Evolutionary conservation across 2,888 invertebrate genomes (phyloP), one percentile per base, ranked within the genome.

Genomic region (Drosophila peninsularis): DNA sequence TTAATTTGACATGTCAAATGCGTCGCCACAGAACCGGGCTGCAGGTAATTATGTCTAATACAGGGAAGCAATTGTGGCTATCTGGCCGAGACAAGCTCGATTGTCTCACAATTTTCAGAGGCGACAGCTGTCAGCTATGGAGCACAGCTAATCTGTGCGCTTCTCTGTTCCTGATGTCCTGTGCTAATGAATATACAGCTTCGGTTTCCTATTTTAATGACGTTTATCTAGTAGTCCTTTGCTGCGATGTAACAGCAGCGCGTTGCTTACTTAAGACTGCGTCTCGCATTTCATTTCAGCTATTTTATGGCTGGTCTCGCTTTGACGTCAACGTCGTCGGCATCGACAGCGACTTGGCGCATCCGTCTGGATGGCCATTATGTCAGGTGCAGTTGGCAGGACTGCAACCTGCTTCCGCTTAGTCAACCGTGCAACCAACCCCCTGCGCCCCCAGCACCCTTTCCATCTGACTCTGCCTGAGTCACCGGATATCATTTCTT

Each of bases 1-100:
- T 88, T 88, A 78, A 90, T 90, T 89, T 90, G 89, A 86, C 81
- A 80, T 84, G 74, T 68, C 73, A 65, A 74, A 77, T 78, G 73
- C 70, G 73, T 71, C 63, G 50, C 37, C 55, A 44, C 50, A 56
- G 64, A 50, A 60, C 56, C 53, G 39, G 30, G 47, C 53, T 45
- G 19, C 55, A 37, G 62, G 57, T 67, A 69, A 73, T 82, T 82
- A 62, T 49, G 61, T 60, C 54, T 53, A 66, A 62, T 32, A 50
- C 58, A 65, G 37, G 34, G 34, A 49, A 37, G 37, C 42, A 61
- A 52, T 47, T 58, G 41, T n/a, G 44, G 34, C 14, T 47, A 44
- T 42, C 32, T 55, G 49, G 49, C 10, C 7, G 32, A n/a, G 42
- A 42, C 41, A 55, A 42, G 30, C 42, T 32, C 10, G 54, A 37